These are phyloP conservation scores for Gobius niger DNA, from an alignment of 2,113 vertebrate genomes.

Conservation along the genomic window DNA sequence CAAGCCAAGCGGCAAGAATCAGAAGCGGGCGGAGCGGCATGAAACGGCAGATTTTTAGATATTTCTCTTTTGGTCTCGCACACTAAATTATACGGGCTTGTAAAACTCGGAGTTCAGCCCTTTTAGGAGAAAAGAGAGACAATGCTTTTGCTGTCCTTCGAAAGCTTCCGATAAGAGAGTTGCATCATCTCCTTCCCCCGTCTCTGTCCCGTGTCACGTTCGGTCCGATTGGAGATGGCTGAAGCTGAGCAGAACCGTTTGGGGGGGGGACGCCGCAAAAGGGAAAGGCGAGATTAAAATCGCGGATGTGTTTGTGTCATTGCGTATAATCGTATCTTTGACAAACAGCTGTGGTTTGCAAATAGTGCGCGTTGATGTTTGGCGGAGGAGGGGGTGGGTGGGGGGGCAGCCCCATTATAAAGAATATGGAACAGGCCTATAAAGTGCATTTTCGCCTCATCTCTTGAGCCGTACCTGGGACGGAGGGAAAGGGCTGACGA, in stretches of 20 bases:
- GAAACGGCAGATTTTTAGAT: slow-evolving; percentile 61
- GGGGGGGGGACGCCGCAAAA: slow-evolving; percentile 13
- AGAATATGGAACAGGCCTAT: slow-evolving; percentile 51
- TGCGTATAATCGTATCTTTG: slow-evolving; percentile 66
- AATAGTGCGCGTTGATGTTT: slow-evolving; percentile 51
- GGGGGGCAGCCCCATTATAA: slow-evolving; percentile 57
- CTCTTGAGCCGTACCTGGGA: slow-evolving; percentile 62
- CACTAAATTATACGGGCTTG: slow-evolving; percentile 47
- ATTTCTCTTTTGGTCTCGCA: slow-evolving; percentile 34
- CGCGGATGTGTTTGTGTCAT: slow-evolving; percentile 55
- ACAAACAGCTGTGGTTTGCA: slow-evolving; percentile 68
- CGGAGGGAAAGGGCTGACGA: slow-evolving; percentile 65
- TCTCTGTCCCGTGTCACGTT: slow-evolving; percentile 15
- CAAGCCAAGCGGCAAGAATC: slow-evolving; percentile 57
- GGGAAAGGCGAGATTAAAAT: slow-evolving; percentile 56
- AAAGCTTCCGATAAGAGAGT: slow-evolving; percentile 54
- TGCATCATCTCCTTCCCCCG: slow-evolving; percentile 27
- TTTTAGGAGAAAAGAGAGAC: slow-evolving; percentile 49
- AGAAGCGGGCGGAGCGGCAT: slow-evolving; percentile 53
- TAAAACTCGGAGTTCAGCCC: slow-evolving; percentile 37
- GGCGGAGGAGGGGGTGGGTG: slow-evolving; percentile 19
- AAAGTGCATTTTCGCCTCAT: slow-evolving; percentile 62
- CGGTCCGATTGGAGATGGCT: slow-evolving; percentile 38
- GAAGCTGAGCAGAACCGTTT: slow-evolving; percentile 44
- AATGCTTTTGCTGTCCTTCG: slow-evolving; percentile 39